Evolutionary conservation across 2,113 vertebrate genomes (phyloP), one percentile per base, ranked within the genome.

Genomic region (Neotragus moschatus): DNA sequence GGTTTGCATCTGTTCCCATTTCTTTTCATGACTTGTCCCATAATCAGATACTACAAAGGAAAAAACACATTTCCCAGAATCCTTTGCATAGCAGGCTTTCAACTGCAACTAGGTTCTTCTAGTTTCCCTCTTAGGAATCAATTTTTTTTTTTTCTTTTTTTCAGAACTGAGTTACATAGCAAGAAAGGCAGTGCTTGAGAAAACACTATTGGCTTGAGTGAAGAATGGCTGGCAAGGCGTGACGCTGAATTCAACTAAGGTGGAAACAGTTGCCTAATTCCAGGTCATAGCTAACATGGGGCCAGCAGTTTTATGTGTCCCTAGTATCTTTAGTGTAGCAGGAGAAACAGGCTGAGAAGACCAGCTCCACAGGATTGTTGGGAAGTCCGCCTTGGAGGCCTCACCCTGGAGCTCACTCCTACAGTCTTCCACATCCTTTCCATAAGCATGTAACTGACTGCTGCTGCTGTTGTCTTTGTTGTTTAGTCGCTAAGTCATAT

Each of bases 281-380:
- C 30, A 45, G n/a, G 45, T 49, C n/a, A 77, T 12, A 61, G 70
- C 33, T 6, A 21, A 86, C 3, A 4, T 8, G 6, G 1, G 51
- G 3, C 21, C 1, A 28, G 9, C 16, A 45, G 36, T 19, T 80
- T 47, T 28, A 43, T 3, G 3, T 23, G 47, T 47, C 8, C 13
- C 39, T 3, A 26, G 13, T 55, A 19, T 75, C 39, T 77, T 33
- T 61, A 25, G 16, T 25, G 16, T 11, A 1, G 33, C 21, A 60
- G 19, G 25, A 3, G 17, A 85, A 49, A 45, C 13, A 56, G 3
- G 25, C 30, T n/a, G n/a, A 60, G 2, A 15, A 86, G 4, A 14
- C 26, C 28, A 43, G 53, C 9, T 30, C 7, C 15, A 4, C 43
- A 33, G 5, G 28, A 2, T 0, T n/a, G 4, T 0, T 8, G 13